Conservation (phyloP, 1,140 invertebrate genomes). For the Caenorhabditis brenneri region DNA sequence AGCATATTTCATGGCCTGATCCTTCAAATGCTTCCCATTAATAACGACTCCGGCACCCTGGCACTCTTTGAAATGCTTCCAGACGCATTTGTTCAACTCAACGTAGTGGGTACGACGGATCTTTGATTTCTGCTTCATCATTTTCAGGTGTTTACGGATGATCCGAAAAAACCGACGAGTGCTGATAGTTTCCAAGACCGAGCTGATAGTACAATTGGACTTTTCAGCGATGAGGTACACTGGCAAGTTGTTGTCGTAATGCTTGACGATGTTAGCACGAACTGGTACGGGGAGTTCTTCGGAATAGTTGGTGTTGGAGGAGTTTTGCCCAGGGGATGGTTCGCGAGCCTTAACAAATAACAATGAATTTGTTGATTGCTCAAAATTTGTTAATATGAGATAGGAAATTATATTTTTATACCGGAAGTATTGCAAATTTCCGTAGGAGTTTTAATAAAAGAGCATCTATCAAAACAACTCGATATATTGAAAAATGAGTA, state of each 20-base stretch:
- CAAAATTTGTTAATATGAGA: no score
- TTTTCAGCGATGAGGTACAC: not conserved
- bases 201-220: not conserved
- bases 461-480: no score
- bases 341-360: not conserved
- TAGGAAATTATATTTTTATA: no score
- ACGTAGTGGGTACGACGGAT: conserved; percentile 36
- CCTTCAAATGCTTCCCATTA: conserved; percentile 46
- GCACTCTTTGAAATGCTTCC: conserved; percentile 56
- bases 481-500: no score
- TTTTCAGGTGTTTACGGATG: not conserved
- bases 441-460: no score
- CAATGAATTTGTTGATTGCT: not conserved
- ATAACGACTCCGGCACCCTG: conserved; percentile 5
- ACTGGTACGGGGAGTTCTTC: not conserved
- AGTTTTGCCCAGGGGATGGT: not conserved
- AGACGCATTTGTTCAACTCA: conserved; percentile 51
- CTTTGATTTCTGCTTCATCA: conserved; percentile 27
- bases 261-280: not conserved
- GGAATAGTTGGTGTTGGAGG: not conserved
- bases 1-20: conserved; percentile 51
- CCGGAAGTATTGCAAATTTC: no score
- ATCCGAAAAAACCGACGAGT: not conserved
- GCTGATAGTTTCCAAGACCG: conserved; percentile 7
- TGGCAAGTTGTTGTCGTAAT: not conserved